Percentiles rank a stretch among this genome's conserved stretches.
phyloP scores from a whole-genome alignment of 2,113 vertebrate species.

The Budorcas taxicolor region DNA sequence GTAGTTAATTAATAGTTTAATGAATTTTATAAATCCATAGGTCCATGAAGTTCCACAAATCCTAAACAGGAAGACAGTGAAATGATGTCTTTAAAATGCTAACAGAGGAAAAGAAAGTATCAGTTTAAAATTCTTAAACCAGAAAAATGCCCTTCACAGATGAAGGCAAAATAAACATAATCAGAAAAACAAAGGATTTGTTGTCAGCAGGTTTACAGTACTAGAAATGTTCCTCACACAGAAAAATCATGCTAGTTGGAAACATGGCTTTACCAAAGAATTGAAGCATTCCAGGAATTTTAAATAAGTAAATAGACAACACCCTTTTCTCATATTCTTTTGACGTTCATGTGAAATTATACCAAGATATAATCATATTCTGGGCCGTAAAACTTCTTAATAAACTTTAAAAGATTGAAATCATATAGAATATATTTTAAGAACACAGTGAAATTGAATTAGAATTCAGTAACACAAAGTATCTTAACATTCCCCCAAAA shows the following conservation, averaged over 20 bases:
- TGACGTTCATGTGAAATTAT: neutral
- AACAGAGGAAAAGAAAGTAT: neutral
- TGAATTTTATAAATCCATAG: neutral
- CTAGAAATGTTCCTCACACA: neutral
- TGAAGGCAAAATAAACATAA: neutral
- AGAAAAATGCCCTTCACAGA: neutral
- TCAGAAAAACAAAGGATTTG: neutral
- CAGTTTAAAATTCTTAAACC: neutral
- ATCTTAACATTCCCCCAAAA: neutral
- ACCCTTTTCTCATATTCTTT: neutral
- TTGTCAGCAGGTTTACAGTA: neutral
- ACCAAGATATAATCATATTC: neutral
- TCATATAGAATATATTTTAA: neutral
- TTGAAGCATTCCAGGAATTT: neutral
- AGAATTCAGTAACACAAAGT: neutral
- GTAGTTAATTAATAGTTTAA: neutral
- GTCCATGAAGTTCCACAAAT: neutral
- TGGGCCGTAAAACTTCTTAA: neutral
- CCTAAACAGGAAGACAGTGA: neutral
- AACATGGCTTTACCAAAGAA: neutral
- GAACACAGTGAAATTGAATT: neutral
- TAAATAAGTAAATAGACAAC: neutral
- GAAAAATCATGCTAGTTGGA: neutral
- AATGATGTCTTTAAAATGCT: neutral
- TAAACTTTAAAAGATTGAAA: neutral